Base-by-base conservation (phyloP, 2,888 invertebrate genomes). In the Boloria selene region DNA sequence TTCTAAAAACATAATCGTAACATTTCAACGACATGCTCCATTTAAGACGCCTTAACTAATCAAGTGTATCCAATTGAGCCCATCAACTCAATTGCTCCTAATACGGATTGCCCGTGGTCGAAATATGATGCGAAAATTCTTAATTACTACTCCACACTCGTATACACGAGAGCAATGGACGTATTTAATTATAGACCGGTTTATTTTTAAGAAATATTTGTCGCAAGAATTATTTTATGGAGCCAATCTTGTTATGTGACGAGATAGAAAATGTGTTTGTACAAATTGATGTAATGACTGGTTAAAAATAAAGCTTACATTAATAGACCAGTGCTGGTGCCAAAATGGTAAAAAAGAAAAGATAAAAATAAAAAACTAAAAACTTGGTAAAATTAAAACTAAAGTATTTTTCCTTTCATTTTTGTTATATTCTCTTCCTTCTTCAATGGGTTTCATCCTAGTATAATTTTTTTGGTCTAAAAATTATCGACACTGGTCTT, bases 31-130 rank as follows among this genome's bases (percentile, higher is more conserved):
- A 77, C 83, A 82, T 80, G 79, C 75, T 75, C 83, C 79, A 88
- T 84, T 87, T 84, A 78, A 77, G 78, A 74, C 80, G 85, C 80
- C 86, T 91, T 88, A 87, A 86, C 86, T 89, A 86, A 89, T 90
- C 84, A 85, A 84, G 77, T 81, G 86, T 82, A 88, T 86, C 86
- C 87, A 90, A 90, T 90, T 91, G 86, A 77, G 84, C 84, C 81
- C 83, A 87, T 91, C 86, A 90, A 82, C 67, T 49, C 88, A 90
- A 91, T 91, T 91, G 85, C 80, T 86, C 85, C 85, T 88, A 85
- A 88, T 87, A 85, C 86, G 83, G 85, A 86, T 85, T 85, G 84
- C 80, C 84, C 83, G 83, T 81, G 77, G 74, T 80, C 83, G 81
- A 85, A 84, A 85, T 82, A 77, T 79, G 84, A 81, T 70, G 86